Base-by-base conservation (phyloP, 1,140 invertebrate species). In the Papilio machaon region DNA sequence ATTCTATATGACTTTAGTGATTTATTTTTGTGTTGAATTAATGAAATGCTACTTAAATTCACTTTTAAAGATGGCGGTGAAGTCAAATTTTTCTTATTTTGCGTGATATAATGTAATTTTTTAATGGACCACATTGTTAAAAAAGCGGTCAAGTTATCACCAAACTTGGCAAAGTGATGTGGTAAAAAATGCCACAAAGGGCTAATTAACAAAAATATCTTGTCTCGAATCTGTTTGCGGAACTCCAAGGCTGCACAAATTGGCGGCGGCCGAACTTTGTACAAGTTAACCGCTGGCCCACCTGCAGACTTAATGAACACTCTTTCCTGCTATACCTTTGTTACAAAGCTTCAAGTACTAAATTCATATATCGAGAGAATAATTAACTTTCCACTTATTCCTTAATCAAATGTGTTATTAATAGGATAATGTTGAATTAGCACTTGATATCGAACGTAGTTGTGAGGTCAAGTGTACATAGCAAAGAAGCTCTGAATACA, bases 111-210 rank as follows among this genome's bases (percentile, higher is more conserved):
- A 13, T 13, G 47, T 49, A 49, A 9, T 10, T 49, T 49, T 49
- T 49, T 49, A 58, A 58, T 58, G n/a, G n/a, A 58, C 54, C 54
- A 58, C 17, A 9, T 58, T 58, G 54, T 64, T 30, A 23, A 64
- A 30, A 64, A 30, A 64, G 0, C 58, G 5, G 19, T 13, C 9
- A 30, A 64, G 23, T 60, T 64, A 30, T 64, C 60, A 11, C 60
- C 60, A 64, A 30, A 64, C 19, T 30, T 64, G 54, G 60, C 60
- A 64, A 64, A 30, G 60, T 30, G 54, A n/a, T 58, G 7, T 19
- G 30, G 8, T 70, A 70, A 70, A 70, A 70, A 70, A 30, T 38
- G 17, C 11, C 64, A 70, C 23, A 70, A 70, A 70, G 64, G 30
- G 13, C 30, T 70, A 35, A 70, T 35, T 35, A 70, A 35, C 13